These are phyloP conservation scores for Biston betularia DNA, from an alignment of 2,888 invertebrate genomes.

Conservation along the genomic window DNA sequence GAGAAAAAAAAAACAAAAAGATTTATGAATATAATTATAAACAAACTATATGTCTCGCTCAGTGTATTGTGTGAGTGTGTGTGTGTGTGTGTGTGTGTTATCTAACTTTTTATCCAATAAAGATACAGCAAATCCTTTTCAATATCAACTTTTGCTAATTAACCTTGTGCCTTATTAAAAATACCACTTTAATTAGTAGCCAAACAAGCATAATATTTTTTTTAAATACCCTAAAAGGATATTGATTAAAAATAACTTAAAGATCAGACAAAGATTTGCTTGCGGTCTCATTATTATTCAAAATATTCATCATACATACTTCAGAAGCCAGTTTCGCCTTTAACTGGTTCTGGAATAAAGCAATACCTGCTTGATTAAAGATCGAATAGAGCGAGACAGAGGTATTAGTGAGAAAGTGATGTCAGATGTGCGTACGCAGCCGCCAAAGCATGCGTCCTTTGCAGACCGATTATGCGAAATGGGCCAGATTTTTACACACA, in stretches of 20 bases:
- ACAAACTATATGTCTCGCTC: too few relatives aligned
- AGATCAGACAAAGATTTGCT: conserved; percentile 33
- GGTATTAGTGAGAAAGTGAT: conserved; percentile 54
- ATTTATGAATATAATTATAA: too few relatives aligned
- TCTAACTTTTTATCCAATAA: not conserved
- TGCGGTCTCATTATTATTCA: conserved; percentile 66
- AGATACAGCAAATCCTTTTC: conserved; percentile 3
- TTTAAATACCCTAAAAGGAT: not conserved
- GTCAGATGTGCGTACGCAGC: conserved; percentile 69
- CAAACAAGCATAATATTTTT: not conserved
- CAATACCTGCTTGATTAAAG: conserved; percentile 61
- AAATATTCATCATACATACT: conserved; percentile 64
- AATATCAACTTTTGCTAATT: conserved; percentile 1
- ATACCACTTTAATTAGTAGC: not conserved
- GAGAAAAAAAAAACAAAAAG: too few relatives aligned
- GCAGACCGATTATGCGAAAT: conserved; percentile 65
- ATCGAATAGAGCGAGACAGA: conserved; percentile 56
- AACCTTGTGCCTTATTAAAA: conserved; percentile 13
- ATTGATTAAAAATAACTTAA: not conserved
- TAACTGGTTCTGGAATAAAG: conserved; percentile 73
- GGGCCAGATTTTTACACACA: conserved; percentile 63
- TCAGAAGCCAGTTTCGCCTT: conserved; percentile 58
- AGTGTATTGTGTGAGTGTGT: too few relatives aligned
- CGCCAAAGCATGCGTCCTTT: conserved; percentile 74
- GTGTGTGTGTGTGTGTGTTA: too few relatives aligned